Evolutionary conservation across 2,888 invertebrate genomes (phyloP), one percentile per base, ranked within the genome.

Genomic region (Nudaria mundana): DNA sequence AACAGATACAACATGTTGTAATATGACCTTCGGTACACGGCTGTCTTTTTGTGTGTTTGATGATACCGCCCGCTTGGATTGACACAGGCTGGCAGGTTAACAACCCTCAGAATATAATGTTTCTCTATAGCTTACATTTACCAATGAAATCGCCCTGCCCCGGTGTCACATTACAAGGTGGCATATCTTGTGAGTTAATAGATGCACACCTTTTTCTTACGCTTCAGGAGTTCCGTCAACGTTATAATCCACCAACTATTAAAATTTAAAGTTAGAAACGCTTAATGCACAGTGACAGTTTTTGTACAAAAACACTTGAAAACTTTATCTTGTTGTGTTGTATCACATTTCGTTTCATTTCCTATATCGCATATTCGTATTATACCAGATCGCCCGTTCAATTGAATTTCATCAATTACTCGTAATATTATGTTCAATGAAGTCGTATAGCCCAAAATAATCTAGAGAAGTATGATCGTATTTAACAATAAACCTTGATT

Each of bases 101-200:
- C 60, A 61, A 60, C 54, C 52, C 61, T 51, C 48, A 48, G 56
- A 66, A 66, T 80, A 82, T 86, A 73, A 66, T 68, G 68, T 87
- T 84, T 71, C 84, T 61, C 52, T 56, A 64, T 61, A 78, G 64
- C 75, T 78, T 61, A 63, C 73, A 70, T 76, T 71, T 74, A 81
- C 81, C 77, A 84, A 78, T 84, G 84, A 81, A 85, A 83, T 76
- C 73, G 72, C 37, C 71, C 57, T n/a, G 67, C 65, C 71, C 68
- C 75, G 75, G 69, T 82, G 80, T 81, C 80, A 72, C 68, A 72
- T 81, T 81, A 76, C 78, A 76, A 56, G 72, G 73, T 75, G 76
- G 74, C 68, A 76, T 79, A 75, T 78, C 79, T 79, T 72, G 71
- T 77, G 63, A 70, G 63, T 67, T 78, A 77, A 81, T 82, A 81